phyloP scores from a whole-genome alignment of 2,113 vertebrate species.

The Bos indicus region DNA sequence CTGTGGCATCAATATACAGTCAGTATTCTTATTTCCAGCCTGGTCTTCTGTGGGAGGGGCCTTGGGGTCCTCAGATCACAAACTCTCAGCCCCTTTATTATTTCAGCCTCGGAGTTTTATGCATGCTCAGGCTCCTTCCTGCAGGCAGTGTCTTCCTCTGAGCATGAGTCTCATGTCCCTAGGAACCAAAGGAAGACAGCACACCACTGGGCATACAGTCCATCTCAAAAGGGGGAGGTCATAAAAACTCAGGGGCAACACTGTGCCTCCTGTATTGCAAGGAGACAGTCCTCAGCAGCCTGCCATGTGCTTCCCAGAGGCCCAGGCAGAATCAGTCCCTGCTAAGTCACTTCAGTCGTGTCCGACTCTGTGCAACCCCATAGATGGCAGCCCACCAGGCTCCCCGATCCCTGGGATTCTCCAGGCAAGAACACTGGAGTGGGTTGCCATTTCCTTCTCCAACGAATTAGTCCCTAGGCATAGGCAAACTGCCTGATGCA shows the following conservation, averaged over 20 bases:
- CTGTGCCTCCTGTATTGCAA: not conserved
- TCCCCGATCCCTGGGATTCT: too few relatives aligned
- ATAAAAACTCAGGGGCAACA: not conserved
- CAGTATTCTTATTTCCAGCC: not conserved
- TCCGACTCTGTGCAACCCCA: too few relatives aligned
- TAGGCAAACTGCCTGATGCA: not conserved
- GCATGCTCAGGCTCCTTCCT: not conserved
- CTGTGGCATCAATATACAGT: not conserved
- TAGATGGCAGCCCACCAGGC: too few relatives aligned
- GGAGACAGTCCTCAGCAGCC: not conserved
- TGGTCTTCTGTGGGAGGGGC: not conserved
- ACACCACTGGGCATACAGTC: not conserved
- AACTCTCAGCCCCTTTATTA: fast-evolving
- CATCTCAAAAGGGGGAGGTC: not conserved
- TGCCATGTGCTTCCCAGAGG: not conserved
- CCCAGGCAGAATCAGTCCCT: not conserved
- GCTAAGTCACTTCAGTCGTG: too few relatives aligned
- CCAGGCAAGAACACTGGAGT: too few relatives aligned
- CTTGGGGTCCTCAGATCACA: not conserved
- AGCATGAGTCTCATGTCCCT: not conserved
- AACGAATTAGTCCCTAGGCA: not conserved
- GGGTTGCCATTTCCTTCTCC: too few relatives aligned
- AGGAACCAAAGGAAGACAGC: not conserved
- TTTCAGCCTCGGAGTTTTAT: not conserved
- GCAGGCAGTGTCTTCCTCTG: not conserved